phyloP scores from a whole-genome alignment of 92 coral and sea anemone genomes.

The Paragorgia papillata region DNA sequence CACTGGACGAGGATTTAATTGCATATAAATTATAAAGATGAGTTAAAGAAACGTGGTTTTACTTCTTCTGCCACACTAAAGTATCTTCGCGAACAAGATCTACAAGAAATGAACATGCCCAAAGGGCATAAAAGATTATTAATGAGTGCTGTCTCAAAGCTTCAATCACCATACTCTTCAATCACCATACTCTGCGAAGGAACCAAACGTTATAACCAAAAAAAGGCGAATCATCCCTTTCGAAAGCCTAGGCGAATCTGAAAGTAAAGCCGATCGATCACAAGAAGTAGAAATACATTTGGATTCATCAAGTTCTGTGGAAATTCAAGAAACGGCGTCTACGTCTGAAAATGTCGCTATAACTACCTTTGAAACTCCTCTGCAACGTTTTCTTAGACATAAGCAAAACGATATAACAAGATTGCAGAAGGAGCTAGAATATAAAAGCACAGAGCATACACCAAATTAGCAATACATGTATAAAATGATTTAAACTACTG shows the following conservation, averaged over 20 bases:
- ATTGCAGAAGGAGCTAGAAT: conserved; percentile 14
- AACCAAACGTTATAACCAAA: background rate
- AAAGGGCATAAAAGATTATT: conserved; percentile 1
- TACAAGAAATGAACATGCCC: background rate
- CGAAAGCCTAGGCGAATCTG: too few relatives aligned
- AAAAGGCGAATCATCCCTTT: conserved; percentile 2
- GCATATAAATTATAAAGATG: too few relatives aligned
- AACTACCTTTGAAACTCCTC: conserved; percentile 20
- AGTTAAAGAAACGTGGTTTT: conserved; percentile 1
- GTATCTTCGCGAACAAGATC: background rate
- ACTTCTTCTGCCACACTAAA: background rate
- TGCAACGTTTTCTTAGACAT: conserved; percentile 27
- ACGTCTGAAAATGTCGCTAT: too few relatives aligned
- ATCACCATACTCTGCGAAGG: background rate
- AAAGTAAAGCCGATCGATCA: too few relatives aligned
- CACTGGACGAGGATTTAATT: too few relatives aligned
- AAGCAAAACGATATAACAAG: background rate
- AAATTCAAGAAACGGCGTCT: too few relatives aligned
- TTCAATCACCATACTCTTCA: too few relatives aligned
- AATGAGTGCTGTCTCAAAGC: background rate
- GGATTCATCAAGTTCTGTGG: too few relatives aligned
- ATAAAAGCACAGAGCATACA: conserved; percentile 15
- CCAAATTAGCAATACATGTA: too few relatives aligned
- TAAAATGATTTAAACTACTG: too few relatives aligned
- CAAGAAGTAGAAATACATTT: too few relatives aligned